A percentile compares a stretch with the other conserved stretches of the same genome.
These are phyloP conservation scores for Scophthalmus maximus DNA, from an alignment of 2,113 vertebrate genomes.

Conservation along the genomic window DNA sequence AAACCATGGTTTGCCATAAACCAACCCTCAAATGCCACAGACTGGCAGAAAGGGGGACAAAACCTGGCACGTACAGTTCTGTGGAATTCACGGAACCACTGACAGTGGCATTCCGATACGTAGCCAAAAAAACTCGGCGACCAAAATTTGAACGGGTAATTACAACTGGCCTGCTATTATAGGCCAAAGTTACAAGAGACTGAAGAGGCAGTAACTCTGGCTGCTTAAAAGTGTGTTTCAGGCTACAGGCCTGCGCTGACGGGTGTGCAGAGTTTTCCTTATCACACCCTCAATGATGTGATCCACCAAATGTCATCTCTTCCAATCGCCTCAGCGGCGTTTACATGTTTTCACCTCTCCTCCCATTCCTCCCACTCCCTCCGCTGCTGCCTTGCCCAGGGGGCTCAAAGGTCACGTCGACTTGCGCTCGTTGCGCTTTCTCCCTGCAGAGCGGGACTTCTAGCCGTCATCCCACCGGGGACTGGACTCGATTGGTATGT, in stretches of 20 bases:
- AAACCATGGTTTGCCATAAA: constrained; percentile 22
- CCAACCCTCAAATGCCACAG: constrained; percentile 41
- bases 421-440: constrained; percentile 2
- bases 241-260: constrained; percentile 17
- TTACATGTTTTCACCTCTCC: constrained; percentile 38
- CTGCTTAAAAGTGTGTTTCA: constrained; percentile 16
- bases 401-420: constrained; percentile 41
- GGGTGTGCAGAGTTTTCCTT: constrained; percentile 19
- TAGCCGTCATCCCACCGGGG: constrained; percentile 9
- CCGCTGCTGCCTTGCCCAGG: constrained; percentile 6
- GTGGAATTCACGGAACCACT: constrained; percentile 50
- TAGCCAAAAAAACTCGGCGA: constrained; percentile 43
- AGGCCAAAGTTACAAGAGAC: constrained; percentile 45
- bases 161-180: constrained; percentile 49
- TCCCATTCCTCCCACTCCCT: constrained; percentile 26
- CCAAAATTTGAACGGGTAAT: constrained; percentile 58
- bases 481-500: constrained; percentile 10
- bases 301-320: constrained; percentile 48
- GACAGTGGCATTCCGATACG: constrained; percentile 53
- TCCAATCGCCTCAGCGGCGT: constrained; percentile 51
- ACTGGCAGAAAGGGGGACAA: constrained; percentile 30
- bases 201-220: constrained; percentile 19
- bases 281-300: constrained; percentile 39
- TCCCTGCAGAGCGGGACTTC: neutral
- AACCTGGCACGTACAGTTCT: constrained; percentile 48